These are phyloP conservation scores for Parnassius mnemosyne DNA, from an alignment of 2,888 invertebrate genomes.

Conservation along the genomic window DNA sequence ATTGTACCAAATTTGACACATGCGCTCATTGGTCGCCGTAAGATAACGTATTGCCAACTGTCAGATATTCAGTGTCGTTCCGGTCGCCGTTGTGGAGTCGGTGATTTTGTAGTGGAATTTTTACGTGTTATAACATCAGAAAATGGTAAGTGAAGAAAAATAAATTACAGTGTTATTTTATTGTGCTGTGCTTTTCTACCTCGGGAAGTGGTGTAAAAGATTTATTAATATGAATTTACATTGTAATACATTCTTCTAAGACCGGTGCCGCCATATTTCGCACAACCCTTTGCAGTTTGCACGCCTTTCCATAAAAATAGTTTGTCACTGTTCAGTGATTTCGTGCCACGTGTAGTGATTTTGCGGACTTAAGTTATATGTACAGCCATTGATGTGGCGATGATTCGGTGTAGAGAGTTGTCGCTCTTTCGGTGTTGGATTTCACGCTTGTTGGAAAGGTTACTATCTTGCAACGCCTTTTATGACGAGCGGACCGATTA, in stretches of 20 bases:
- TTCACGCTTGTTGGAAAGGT: conserved; percentile 72
- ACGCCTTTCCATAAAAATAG: conserved; percentile 73
- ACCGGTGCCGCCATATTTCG: conserved; percentile 81
- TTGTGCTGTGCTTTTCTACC: conserved; percentile 53
- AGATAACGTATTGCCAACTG: conserved; percentile 70
- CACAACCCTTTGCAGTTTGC: conserved; percentile 71
- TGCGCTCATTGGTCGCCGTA: conserved; percentile 72
- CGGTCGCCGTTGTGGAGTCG: conserved; percentile 77
- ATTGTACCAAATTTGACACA: conserved; percentile 67
- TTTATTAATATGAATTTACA: conserved; percentile 53
- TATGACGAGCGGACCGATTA: conserved; percentile 52
- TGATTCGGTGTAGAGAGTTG: conserved; percentile 16
- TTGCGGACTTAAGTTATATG: conserved; percentile 35
- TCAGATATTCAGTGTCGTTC: conserved; percentile 72
- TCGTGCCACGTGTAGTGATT: conserved; percentile 77
- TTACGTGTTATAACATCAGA: conserved; percentile 77
- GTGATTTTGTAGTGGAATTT: conserved; percentile 77
- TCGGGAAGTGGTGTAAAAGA: conserved; percentile 42
- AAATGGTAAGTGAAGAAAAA: conserved; percentile 77
- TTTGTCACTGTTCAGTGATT: conserved; percentile 76
- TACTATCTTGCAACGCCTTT: conserved; percentile 69
- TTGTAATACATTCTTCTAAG: conserved; percentile 47
- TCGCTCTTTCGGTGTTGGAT: conserved; percentile 66
- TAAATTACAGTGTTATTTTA: conserved; percentile 60
- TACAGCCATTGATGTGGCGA: conserved; percentile 31